Evolutionary conservation across 2,888 invertebrate species (phyloP).

Genomic region (Drosophila prostipennis): DNA sequence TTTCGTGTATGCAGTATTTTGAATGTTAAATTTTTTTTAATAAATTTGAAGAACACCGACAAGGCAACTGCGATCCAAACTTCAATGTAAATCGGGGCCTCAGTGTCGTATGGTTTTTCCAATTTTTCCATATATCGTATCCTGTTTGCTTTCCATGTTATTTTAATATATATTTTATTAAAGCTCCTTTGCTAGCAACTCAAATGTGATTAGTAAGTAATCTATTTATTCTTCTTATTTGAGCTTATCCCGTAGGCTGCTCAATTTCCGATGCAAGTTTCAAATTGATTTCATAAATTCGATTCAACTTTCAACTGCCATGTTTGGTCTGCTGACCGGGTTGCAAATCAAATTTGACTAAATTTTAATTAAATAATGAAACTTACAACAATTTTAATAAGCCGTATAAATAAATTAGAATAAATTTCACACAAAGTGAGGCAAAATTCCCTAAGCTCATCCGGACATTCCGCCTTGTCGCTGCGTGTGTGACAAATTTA

Average conservation of each 20-base stretch:
- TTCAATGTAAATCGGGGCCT: too few species aligned
- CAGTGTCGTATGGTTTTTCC: too few species aligned
- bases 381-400: conserved; percentile 71
- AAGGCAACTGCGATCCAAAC: conserved; percentile 3
- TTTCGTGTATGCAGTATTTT: not conserved
- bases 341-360: conserved; percentile 65
- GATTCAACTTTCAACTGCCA: conserved; percentile 23
- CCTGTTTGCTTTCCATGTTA: not conserved
- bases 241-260: not conserved
- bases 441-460: conserved; percentile 20
- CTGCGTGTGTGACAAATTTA: conserved; percentile 66
- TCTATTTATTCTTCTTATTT: conserved; percentile 17
- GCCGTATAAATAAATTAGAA: conserved; percentile 73
- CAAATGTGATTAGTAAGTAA: conserved; percentile 7
- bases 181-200: not conserved
- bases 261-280: conserved; percentile 5
- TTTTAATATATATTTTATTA: not conserved
- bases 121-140: not conserved
- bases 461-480: not conserved
- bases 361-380: conserved; percentile 75
- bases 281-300: conserved; percentile 39
- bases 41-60: conserved; percentile 5
- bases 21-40: not conserved
- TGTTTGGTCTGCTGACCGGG: conserved; percentile 1
- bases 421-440: conserved; percentile 41